Conservation (phyloP, 2,797 vertebrate species). For the Rhinoraja longicauda region DNA sequence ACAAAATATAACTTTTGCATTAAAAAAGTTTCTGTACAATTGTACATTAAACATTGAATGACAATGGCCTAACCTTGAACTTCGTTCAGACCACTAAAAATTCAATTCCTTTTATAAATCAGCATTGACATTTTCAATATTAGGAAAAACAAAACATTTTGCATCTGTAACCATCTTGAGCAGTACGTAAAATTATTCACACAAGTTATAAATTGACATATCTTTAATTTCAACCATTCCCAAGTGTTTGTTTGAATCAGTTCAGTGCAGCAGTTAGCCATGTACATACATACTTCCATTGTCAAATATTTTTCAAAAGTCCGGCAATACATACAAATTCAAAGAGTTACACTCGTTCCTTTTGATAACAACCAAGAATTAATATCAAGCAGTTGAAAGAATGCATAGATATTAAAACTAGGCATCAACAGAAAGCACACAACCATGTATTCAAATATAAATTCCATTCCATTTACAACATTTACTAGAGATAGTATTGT, state of each 20-base stretch:
- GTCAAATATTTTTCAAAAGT: conserved; percentile 26
- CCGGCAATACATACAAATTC: conserved; percentile 25
- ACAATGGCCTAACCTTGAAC: background rate
- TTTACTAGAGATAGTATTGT: background rate
- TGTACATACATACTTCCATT: conserved; percentile 25
- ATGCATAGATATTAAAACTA: background rate
- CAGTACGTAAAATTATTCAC: conserved; percentile 29
- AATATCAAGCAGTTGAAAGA: conserved; percentile 26
- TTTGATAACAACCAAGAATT: conserved; percentile 23
- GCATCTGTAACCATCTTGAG: background rate
- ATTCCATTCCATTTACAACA: conserved; percentile 21
- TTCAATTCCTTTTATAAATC: background rate
- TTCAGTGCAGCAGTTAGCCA: conserved; percentile 35
- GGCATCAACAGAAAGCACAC: background rate
- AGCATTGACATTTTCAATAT: background rate
- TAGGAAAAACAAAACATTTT: background rate
- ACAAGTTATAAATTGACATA: conserved; percentile 37
- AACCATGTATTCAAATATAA: conserved; percentile 5
- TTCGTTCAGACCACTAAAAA: background rate
- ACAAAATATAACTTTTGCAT: background rate
- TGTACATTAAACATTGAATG: background rate
- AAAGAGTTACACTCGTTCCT: background rate
- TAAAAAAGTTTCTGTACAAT: background rate
- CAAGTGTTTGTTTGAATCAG: conserved; percentile 24
- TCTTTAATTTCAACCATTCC: conserved; percentile 34